Evolutionary conservation across 2,888 invertebrate species (phyloP), one percentile per base, ranked within the genome.

Genomic region (Mythimna pallens): DNA sequence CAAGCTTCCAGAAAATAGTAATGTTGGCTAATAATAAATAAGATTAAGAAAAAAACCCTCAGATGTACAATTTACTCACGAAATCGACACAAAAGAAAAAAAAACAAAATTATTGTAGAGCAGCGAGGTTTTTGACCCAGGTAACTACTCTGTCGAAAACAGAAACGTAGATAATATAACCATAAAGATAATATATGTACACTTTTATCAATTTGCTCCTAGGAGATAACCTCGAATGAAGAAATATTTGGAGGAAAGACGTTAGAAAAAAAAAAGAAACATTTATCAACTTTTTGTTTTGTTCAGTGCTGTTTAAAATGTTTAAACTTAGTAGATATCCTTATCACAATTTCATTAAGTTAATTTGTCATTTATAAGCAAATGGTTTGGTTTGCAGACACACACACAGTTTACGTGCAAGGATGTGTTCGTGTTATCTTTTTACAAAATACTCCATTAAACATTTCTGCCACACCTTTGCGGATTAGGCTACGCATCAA

Each of bases 91-190:
- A 47, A 47, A 40, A 40, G 8, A 40, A 20, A 7, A 17, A 47
- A 43, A 43, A 47, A 6, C 17, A 17, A 47, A 47, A 7, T 47
- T 47, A 47, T 47, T 6, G 20, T 47, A 47, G 47, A 17, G 17
- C 6, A 20, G 47, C 89, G 93, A 93, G 94, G 87, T 92, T 93
- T 92, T 94, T 94, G 93, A 94, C 93, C 93, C 88, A 89, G 86
- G 86, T 85, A 88, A 86, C 77, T 87, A 81, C 85, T 87, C 89
- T 77, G 80, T 89, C 86, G 78, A 82, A 82, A 87, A 84, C 81
- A 87, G 81, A 89, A 86, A 86, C 81, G 80, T 83, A 87, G 92
- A 94, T 93, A 93, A 93, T 88, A 90, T 87, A 83, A 82, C 84
- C 82, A 89, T 90, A 88, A 90, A 92, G 87, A 90, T 89, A 47